These are phyloP conservation scores for Labeo rohita DNA, from an alignment of 2,113 vertebrate genomes.

Conservation along the genomic window DNA sequence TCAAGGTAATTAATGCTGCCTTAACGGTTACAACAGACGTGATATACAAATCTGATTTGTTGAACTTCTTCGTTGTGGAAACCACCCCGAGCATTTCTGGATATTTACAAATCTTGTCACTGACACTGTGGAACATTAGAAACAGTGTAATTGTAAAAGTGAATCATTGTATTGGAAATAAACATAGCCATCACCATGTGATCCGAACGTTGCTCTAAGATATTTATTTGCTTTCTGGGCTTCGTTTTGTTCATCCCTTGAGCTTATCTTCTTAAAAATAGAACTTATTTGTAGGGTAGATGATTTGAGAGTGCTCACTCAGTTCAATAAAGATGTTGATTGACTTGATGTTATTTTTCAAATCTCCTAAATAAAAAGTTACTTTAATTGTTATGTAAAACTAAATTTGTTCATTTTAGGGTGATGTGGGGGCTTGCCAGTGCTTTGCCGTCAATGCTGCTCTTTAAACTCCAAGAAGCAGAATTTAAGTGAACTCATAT, in stretches of 20 bases:
- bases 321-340: neutral
- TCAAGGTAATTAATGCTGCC: constrained; percentile 31
- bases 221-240: constrained; percentile 1
- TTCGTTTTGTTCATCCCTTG: constrained; percentile 3
- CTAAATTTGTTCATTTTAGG: neutral
- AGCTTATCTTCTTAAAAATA: constrained; percentile 11
- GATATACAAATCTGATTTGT: constrained; percentile 23
- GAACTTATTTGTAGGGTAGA: neutral
- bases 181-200: neutral
- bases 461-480: neutral
- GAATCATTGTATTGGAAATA: constrained; percentile 34
- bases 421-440: neutral
- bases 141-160: constrained; percentile 33
- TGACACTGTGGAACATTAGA: constrained; percentile 9
- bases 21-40: constrained; percentile 26
- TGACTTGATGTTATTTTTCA: neutral
- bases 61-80: constrained; percentile 30
- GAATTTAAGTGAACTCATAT: neutral
- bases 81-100: constrained; percentile 26
- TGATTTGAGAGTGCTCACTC: neutral
- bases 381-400: neutral
- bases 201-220: constrained; percentile 21
- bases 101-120: constrained; percentile 36
- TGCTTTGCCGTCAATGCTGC: neutral
- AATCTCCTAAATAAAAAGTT: neutral